Base-by-base conservation (phyloP, 2,113 vertebrate species). In the Panthera uncia region DNA sequence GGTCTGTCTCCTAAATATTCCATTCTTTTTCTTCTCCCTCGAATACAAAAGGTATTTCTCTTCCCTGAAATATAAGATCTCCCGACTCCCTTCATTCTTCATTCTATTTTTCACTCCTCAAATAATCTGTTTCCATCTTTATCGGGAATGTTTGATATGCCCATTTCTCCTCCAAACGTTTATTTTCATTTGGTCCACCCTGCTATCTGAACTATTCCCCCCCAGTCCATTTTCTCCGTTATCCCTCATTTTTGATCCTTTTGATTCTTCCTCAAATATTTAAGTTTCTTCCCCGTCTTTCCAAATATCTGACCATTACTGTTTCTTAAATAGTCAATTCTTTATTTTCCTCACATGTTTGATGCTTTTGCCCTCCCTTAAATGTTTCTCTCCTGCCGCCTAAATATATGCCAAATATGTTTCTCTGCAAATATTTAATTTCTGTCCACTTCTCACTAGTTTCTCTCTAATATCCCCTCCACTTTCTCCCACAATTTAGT, bases 401-500 rank as follows among this genome's bases (percentile, higher is more conserved):
- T 71, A 97, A 94, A 92, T 90, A 74, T 94, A 94, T 69, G 73
- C 76, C 94, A 97, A 65, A 85, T 76, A 92, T 16, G 65, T 96
- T 97, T 96, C 86, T 92, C 74, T 33, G 41, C 96, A 97, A 97
- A 95, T 97, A 94, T 85, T 98, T 97, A 90, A 96, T 92, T 97
- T 96, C 80, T 57, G 89, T 95, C 68, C 68, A 33, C 38, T 78
- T 88, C 82, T 68, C 82, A 85, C 92, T 92, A 52, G 36, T 92
- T 96, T 97, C 83, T 85, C 68, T 93, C 50, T 91, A 90, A 74
- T 95, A 45, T 84, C 36, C 65, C 31, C 69, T 86, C 50, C 1
- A 3, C 79, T 94, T 80, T 96, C 63, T 83, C 68, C 38, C 80
- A n/a, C 29, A 38, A n/a, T 71, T 80, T 82, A 73, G 27, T 88